phyloP scores from a whole-genome alignment of 2,888 invertebrate species.

The Acholoe squamosa region DNA sequence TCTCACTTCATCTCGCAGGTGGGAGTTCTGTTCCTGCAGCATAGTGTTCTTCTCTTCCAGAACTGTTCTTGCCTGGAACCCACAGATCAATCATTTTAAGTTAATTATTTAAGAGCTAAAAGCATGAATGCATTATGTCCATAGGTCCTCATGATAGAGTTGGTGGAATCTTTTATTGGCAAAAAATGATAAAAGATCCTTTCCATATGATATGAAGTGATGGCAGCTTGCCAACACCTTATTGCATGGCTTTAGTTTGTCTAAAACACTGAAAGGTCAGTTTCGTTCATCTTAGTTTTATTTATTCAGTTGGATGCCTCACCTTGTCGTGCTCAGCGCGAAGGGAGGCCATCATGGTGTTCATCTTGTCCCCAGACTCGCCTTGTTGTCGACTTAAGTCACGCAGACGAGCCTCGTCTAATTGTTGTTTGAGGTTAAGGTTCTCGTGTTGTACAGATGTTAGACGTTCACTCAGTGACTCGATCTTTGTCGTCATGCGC shows the following conservation, averaged over 20 bases:
- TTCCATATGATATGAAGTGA: no score
- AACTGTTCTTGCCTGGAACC: constrained; percentile 71
- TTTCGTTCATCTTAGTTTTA: no score
- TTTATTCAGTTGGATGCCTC: no score
- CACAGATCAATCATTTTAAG: no score
- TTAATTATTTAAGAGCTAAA: no score
- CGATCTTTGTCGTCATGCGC: constrained; percentile 76
- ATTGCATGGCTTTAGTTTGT: no score
- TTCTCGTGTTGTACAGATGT: constrained; percentile 76
- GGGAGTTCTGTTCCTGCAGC: constrained; percentile 75
- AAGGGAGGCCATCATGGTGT: constrained; percentile 75
- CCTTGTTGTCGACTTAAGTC: constrained; percentile 70
- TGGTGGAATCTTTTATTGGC: no score
- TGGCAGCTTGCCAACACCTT: no score
- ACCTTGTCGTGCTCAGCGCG: constrained; percentile 79
- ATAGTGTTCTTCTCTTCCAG: constrained; percentile 77
- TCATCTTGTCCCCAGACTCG: constrained; percentile 76
- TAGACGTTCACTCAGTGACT: constrained; percentile 77
- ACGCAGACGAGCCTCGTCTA: constrained; percentile 74
- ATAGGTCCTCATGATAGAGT: no score
- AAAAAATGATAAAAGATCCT: no score
- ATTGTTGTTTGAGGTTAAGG: constrained; percentile 76
- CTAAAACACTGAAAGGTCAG: no score
- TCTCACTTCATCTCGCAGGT: constrained; percentile 77
- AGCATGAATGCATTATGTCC: no score